These are phyloP conservation scores for Alexandromys fortis DNA, from an alignment of 2,113 vertebrate genomes.

Conservation along the genomic window DNA sequence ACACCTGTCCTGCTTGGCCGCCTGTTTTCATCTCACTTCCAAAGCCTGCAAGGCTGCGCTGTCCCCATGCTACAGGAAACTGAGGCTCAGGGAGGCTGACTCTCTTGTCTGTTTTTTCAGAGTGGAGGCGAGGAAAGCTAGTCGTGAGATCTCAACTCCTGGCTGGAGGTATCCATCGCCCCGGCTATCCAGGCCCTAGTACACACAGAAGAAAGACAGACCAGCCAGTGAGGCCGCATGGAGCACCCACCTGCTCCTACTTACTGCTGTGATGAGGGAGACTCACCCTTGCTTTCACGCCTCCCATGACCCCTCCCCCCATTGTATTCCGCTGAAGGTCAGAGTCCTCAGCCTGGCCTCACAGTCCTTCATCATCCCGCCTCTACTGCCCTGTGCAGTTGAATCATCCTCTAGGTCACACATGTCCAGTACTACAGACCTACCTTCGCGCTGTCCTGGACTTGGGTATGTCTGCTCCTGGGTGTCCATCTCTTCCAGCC, in stretches of 20 bases:
- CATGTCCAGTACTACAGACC: accelerated
- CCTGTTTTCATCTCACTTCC: not conserved
- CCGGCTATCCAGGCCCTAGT: no score
- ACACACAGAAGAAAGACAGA: not conserved
- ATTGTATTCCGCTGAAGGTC: not conserved
- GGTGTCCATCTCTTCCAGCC: not conserved
- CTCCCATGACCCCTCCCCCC: not conserved
- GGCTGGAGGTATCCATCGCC: not conserved
- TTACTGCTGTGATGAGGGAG: not conserved
- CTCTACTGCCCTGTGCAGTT: not conserved
- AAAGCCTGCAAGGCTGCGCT: not conserved
- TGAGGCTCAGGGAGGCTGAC: not conserved
- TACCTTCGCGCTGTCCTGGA: not conserved
- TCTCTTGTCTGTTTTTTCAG: not conserved
- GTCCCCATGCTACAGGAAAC: not conserved
- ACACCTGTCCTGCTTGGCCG: not conserved
- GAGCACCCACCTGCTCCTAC: not conserved
- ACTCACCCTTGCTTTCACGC: no score
- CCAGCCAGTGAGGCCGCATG: not conserved
- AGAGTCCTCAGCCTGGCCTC: not conserved
- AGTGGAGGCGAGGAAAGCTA: not conserved
- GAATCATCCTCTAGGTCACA: not conserved
- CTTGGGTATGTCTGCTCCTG: not conserved
- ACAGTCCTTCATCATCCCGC: not conserved
- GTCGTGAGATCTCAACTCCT: not conserved